Base-by-base conservation (phyloP, 2,888 invertebrate species). In the Himalopsyche japonica region DNA sequence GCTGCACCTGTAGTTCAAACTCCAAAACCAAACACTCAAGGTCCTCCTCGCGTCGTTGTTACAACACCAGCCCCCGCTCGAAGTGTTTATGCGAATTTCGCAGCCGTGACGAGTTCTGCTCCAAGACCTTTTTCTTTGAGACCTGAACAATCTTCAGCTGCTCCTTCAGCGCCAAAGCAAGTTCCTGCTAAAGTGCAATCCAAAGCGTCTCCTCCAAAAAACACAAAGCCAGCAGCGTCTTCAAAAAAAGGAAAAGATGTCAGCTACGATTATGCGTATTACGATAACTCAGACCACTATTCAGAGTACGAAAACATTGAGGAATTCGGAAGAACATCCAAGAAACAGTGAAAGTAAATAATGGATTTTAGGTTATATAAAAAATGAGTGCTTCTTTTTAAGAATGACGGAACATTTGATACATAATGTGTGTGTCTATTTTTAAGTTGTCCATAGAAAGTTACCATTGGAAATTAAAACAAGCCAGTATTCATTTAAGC, bases 231-330 rank as follows among this genome's bases (percentile, higher is more conserved):
- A 70, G 88, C 88, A 70, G 88, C 88, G 12, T 90, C 91, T 37
- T 89, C 90, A 12, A 87, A 88, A 18, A 89, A 88, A 48, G 87
- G 89, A 8, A 91, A 91, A 88, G 95, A 95, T 88, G 93, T 93
- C 81, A 95, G 95, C 89, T 97, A 97, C 89, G 97, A 97, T 89
- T 97, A 97, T 88, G 97, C 97, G 5, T 97, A 97, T 89, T 97
- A 97, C 88, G 97, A 97, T 89, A 94, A 94, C 83, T 94, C 94
- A 80, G 91, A 91, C 18, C 93, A 93, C 70, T 93, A 93, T 88
- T 89, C 93, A 57, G 93, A 93, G 89, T 93, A 93, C 87, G 93
- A 93, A 84, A 91, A 92, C 87, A 93, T 93, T 90, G 93, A 93
- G 88, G 95, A 95, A 89, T 94, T 95, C 87, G 93, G 94, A 88